Conservation (phyloP, 2,113 vertebrate genomes). For the Alouatta palliata region DNA sequence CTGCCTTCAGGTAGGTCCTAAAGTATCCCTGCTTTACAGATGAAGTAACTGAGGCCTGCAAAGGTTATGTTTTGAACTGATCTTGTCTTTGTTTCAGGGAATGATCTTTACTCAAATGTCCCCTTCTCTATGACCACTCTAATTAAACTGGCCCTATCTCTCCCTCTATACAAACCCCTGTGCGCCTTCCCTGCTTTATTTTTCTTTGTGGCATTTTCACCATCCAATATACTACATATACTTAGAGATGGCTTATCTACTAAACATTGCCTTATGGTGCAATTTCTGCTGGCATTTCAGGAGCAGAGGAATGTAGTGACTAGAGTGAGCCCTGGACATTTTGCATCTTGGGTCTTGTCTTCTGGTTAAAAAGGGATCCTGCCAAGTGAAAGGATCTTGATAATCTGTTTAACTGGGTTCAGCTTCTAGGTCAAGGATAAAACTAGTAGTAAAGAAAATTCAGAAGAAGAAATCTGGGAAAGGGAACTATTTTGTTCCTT, state of each 20-base stretch:
- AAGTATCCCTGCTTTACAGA: background rate
- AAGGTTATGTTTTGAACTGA: slow-evolving; percentile 5
- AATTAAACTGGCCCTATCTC: background rate
- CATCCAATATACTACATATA: background rate
- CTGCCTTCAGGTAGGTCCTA: background rate
- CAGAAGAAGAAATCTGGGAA: background rate
- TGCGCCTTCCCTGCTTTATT: background rate
- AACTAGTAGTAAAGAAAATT: background rate
- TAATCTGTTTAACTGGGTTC: background rate
- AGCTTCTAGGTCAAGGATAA: background rate
- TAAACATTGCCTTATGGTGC: background rate
- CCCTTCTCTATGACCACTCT: background rate
- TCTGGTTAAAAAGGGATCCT: background rate
- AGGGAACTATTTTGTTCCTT: background rate
- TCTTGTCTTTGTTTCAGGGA: slow-evolving; percentile 10
- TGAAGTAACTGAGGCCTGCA: background rate
- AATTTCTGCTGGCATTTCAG: slow-evolving; percentile 14
- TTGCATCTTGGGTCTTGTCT: background rate
- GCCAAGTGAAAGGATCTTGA: background rate
- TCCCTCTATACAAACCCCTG: background rate
- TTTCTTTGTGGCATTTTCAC: background rate
- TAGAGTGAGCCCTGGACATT: background rate
- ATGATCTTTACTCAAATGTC: background rate
- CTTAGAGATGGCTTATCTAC: background rate
- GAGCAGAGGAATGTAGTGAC: background rate